These are phyloP conservation scores for Oscheius myriophilus DNA, from an alignment of 2,888 invertebrate genomes.

Conservation along the genomic window DNA sequence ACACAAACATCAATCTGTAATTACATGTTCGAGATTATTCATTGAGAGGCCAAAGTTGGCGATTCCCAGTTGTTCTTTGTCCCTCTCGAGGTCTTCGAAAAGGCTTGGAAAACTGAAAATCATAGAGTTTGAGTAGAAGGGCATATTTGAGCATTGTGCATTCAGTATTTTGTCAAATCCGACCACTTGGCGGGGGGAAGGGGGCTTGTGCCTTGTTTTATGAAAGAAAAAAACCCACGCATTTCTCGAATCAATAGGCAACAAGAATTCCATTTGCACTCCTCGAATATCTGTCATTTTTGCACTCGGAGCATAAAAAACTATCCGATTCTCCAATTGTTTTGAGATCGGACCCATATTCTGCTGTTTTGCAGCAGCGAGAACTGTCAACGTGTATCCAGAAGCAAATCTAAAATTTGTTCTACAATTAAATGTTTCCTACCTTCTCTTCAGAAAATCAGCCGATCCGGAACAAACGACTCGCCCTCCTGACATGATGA, in stretches of 20 bases:
- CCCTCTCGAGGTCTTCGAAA: slow-evolving; percentile 56
- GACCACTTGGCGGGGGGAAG: no score
- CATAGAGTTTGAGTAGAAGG: no score
- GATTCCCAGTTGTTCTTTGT: slow-evolving; percentile 27
- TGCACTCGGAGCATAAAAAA: neutral
- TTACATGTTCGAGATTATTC: slow-evolving; percentile 54
- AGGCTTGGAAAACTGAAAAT: slow-evolving; percentile 43
- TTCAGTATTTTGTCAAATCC: no score
- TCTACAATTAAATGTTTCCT: neutral
- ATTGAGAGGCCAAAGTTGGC: slow-evolving; percentile 61
- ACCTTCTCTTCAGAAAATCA: slow-evolving; percentile 57
- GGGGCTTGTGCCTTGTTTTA: no score
- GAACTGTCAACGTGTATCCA: slow-evolving; percentile 61
- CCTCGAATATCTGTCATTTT: slow-evolving; percentile 30
- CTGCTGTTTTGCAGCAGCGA: slow-evolving; percentile 27
- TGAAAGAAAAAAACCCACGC: slow-evolving; percentile 29
- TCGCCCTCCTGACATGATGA: slow-evolving; percentile 63
- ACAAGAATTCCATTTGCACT: slow-evolving; percentile 44
- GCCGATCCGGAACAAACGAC: slow-evolving; percentile 60
- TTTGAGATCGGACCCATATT: slow-evolving; percentile 5
- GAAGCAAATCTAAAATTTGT: slow-evolving; percentile 44
- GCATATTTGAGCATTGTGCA: no score
- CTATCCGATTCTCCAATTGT: neutral
- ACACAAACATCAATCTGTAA: no score
- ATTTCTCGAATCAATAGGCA: slow-evolving; percentile 33